Evolutionary conservation across 1,140 invertebrate genomes (phyloP), one percentile per base, ranked within the genome.

Genomic region (Archivesica marissinica): DNA sequence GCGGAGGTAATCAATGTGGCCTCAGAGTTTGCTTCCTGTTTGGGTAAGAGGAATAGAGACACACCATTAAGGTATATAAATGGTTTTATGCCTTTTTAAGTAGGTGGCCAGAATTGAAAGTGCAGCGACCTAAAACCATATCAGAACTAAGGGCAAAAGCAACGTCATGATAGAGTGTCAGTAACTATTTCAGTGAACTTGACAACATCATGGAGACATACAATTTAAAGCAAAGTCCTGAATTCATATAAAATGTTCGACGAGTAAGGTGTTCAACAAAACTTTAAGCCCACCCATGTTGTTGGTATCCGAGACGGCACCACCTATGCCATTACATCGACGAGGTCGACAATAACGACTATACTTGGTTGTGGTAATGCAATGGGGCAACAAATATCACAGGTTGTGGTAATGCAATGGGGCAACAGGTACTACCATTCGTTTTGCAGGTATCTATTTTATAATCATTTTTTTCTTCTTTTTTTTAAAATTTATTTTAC

Each of bases 71-170:
- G 35, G n/a, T 35, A 66, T 38, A 38, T 20, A 35, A 66, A 39
- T 66, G 61, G 61, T 66, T 35, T 20, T 66, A 66, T 38, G 35
- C 30, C 6, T 66, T 66, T 39, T 66, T 66, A 38, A 23, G 35
- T 35, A 66, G 61, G 61, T 66, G 61, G 35, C 61, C 35, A 13
- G 61, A 66, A 6, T 20, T 66, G 1, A 66, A 66, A 38, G 33
- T 66, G 4, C 33, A 38, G 17, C 30, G 35, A 6, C 61, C 61
- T 2, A 35, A 39, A 39, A n/a, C 33, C 1, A 38, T 66, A 2
- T 35, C 30, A 38, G 61, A 38, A 2, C 15, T 39, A 17, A 35
- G 61, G 33, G 61, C 61, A 38, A 35, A 38, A 28, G 35, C 35
- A 2, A 35, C 61, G 39, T 39, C 30, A 7, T 4, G 61, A 13